Percentiles rank a stretch among this genome's conserved stretches.
Conservation (phyloP, 2,797 vertebrate species). For the Acanthopagrus latus region DNA sequence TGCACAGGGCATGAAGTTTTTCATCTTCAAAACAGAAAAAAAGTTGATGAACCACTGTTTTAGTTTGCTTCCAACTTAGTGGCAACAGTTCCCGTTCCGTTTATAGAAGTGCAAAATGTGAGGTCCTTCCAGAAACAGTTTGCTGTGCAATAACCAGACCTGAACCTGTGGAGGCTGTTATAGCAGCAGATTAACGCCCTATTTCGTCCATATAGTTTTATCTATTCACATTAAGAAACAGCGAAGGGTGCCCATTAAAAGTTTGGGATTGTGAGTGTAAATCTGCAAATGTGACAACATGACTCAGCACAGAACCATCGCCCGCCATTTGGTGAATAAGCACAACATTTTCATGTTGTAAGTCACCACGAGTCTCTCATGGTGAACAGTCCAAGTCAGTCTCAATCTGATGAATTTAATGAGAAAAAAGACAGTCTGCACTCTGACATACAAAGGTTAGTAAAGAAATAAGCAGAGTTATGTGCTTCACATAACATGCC, state of each 20-base stretch:
- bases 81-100: no score
- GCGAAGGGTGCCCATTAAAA: no score
- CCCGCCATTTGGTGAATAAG: no score
- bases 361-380: conserved; percentile 12
- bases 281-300: no score
- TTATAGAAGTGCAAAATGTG: no score
- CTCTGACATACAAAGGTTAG: no score
- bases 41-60: neutral
- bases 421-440: neutral
- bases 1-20: neutral
- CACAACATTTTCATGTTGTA: neutral
- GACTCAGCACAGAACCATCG: no score
- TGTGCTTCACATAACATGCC: neutral
- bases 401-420: conserved; percentile 1
- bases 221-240: no score
- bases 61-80: neutral
- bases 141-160: neutral
- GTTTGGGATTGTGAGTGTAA: no score
- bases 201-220: no score
- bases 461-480: no score
- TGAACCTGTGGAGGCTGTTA: neutral
- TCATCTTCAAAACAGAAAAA: neutral
- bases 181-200: no score
- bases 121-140: neutral
- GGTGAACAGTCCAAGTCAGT: conserved; percentile 9